Percentiles rank a stretch among this genome's conserved stretches.
Conservation (phyloP, 2,113 vertebrate genomes). For the Labrus mixtus region DNA sequence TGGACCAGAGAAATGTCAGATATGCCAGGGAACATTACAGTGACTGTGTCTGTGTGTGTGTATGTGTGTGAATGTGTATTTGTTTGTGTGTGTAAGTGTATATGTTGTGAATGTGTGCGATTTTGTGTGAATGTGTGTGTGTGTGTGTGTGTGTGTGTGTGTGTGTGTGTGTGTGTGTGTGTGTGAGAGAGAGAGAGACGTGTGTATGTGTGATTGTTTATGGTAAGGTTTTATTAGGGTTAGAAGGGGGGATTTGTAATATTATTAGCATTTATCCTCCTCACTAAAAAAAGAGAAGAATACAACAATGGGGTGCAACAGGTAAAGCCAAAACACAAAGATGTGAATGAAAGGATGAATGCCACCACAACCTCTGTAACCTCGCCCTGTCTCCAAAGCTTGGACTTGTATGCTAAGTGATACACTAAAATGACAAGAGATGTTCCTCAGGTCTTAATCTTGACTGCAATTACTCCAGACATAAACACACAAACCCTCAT, state of each 20-base stretch:
- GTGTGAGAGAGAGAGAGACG: too few species aligned
- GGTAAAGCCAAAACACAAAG: constrained; percentile 28
- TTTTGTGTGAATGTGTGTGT: too few species aligned
- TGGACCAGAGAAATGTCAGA: constrained; percentile 58
- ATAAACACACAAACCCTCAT: constrained; percentile 30
- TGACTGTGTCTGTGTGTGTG: constrained; percentile 3
- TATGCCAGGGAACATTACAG: constrained; percentile 26
- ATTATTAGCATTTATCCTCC: not conserved
- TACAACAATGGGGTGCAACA: constrained; percentile 7
- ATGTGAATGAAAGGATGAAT: constrained; percentile 15
- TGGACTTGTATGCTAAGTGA: too few species aligned
- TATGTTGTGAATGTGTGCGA: not conserved
- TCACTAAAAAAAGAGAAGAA: not conserved
- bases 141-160: not conserved
- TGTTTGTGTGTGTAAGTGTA: not conserved
- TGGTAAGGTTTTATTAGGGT: too few species aligned
- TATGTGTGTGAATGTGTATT: not conserved
- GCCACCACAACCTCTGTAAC: not conserved
- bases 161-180: constrained; percentile 5
- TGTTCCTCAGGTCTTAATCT: constrained; percentile 25
- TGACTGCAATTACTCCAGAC: constrained; percentile 34
- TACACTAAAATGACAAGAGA: not conserved
- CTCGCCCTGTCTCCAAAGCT: not conserved
- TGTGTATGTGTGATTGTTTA: not conserved
- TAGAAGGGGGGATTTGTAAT: not conserved